Evolutionary conservation across 2,888 invertebrate species (phyloP).

Genomic region (Serrognathus titanus): DNA sequence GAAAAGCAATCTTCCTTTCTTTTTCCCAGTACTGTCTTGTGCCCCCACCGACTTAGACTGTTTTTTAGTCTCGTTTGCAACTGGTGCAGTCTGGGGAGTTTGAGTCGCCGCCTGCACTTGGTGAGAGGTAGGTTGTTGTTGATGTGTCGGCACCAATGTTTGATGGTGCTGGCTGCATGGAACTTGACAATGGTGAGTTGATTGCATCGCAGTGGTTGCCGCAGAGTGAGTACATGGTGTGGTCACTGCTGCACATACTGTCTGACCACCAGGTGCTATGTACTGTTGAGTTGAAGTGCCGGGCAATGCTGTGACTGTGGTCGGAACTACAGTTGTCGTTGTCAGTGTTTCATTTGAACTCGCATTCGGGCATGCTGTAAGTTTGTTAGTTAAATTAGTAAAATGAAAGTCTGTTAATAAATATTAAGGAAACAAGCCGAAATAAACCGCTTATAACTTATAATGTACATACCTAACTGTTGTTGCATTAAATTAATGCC

Average conservation of each 20-base stretch:
- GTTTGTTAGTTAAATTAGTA: conserved; percentile 25
- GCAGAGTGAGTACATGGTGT: conserved; percentile 35
- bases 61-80: conserved; percentile 32
- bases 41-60: conserved; percentile 36
- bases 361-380: conserved; percentile 38
- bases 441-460: background rate
- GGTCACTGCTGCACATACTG: conserved; percentile 31
- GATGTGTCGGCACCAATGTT: conserved; percentile 30
- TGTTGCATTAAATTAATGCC: conserved; percentile 46
- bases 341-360: conserved; percentile 39
- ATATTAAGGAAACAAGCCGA: background rate
- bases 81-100: conserved; percentile 52
- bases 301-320: conserved; percentile 34
- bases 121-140: conserved; percentile 38
- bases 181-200: conserved; percentile 36
- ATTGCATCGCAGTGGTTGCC: conserved; percentile 26
- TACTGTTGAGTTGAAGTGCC: conserved; percentile 31
- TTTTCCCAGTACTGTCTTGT: conserved; percentile 37
- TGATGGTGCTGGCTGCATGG: conserved; percentile 41
- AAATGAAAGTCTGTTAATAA: conserved; percentile 1
- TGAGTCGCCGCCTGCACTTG: conserved; percentile 65
- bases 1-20: conserved; percentile 44
- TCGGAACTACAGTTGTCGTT: conserved; percentile 35
- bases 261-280: conserved; percentile 33
- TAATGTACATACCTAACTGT: conserved; percentile 33